phyloP scores from a whole-genome alignment of 2,888 invertebrate genomes.

The Lissocephala sabroskyi region DNA sequence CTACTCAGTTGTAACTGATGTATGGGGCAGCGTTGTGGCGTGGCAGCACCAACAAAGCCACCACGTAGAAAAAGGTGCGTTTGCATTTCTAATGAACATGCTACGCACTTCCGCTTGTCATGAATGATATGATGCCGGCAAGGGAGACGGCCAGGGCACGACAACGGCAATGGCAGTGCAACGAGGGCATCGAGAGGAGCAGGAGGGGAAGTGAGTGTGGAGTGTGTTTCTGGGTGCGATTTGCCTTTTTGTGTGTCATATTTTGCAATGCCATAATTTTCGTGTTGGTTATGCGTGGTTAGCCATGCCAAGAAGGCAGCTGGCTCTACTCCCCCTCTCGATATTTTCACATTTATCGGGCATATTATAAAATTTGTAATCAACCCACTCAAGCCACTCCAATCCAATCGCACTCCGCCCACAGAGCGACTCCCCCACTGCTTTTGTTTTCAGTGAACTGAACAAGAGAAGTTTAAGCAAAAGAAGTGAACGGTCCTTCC shows the following conservation, averaged over 20 bases:
- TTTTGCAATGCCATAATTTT: constrained; percentile 59
- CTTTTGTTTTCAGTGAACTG: too few species aligned
- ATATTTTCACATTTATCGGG: too few species aligned
- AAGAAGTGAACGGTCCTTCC: too few species aligned
- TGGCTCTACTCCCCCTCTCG: not conserved
- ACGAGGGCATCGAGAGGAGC: too few species aligned
- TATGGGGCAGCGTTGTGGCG: constrained; percentile 6
- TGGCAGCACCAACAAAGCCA: constrained; percentile 4
- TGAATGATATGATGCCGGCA: constrained; percentile 43
- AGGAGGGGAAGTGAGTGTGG: too few species aligned
- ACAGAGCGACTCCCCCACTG: too few species aligned
- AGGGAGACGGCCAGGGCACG: constrained; percentile 5
- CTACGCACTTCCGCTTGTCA: constrained; percentile 66
- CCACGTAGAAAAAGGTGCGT: constrained; percentile 59
- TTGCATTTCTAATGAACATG: constrained; percentile 69
- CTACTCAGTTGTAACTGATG: constrained; percentile 44
- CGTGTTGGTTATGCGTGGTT: constrained; percentile 52
- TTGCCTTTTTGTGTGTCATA: constrained; percentile 55
- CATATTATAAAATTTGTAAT: too few species aligned
- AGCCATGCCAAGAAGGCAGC: not conserved
- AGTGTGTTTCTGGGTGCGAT: constrained; percentile 14
- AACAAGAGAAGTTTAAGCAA: too few species aligned
- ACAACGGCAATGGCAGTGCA: too few species aligned
- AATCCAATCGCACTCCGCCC: too few species aligned
- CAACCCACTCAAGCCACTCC: not conserved